phyloP scores from a whole-genome alignment of 2,113 vertebrate genomes.

The Poeciliopsis occidentalis region DNA sequence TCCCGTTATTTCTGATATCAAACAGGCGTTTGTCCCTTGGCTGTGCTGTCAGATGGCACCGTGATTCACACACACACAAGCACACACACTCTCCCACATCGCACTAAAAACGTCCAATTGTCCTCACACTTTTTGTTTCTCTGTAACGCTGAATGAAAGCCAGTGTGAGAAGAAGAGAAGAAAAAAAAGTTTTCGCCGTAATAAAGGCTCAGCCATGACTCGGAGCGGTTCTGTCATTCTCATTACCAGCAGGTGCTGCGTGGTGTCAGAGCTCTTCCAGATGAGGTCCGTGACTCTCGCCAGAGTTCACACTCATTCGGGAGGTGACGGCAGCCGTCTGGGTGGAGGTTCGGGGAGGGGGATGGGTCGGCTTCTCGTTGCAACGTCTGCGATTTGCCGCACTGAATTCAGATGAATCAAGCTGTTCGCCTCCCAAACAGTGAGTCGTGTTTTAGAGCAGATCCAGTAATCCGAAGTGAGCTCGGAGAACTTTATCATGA shows the following conservation, averaged over 20 bases:
- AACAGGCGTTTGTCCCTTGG: slow-evolving; percentile 31
- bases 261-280: slow-evolving; percentile 27
- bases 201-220: slow-evolving; percentile 21
- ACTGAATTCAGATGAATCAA: slow-evolving; percentile 35
- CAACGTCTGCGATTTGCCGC: slow-evolving; percentile 27
- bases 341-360: not conserved
- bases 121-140: slow-evolving; percentile 48
- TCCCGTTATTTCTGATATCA: slow-evolving; percentile 45
- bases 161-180: slow-evolving; percentile 18
- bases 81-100: slow-evolving; percentile 51
- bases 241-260: slow-evolving; percentile 32
- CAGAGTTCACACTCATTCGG: slow-evolving; percentile 48
- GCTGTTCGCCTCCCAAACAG: not conserved
- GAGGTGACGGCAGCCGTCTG: not conserved
- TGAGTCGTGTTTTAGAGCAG: not conserved
- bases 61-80: slow-evolving; percentile 53
- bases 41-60: slow-evolving; percentile 64
- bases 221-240: slow-evolving; percentile 34
- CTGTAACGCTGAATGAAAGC: slow-evolving; percentile 33
- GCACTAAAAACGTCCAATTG: slow-evolving; percentile 44
- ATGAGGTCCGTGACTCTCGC: slow-evolving; percentile 43
- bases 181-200: not conserved
- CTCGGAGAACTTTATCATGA: not conserved
- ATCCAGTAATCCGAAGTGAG: not conserved
- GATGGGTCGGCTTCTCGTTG: slow-evolving; percentile 22